A percentile compares a stretch with the other conserved stretches of the same genome.
Evolutionary conservation across 1,140 invertebrate species (phyloP).

Genomic region (Drosophila saltans): DNA sequence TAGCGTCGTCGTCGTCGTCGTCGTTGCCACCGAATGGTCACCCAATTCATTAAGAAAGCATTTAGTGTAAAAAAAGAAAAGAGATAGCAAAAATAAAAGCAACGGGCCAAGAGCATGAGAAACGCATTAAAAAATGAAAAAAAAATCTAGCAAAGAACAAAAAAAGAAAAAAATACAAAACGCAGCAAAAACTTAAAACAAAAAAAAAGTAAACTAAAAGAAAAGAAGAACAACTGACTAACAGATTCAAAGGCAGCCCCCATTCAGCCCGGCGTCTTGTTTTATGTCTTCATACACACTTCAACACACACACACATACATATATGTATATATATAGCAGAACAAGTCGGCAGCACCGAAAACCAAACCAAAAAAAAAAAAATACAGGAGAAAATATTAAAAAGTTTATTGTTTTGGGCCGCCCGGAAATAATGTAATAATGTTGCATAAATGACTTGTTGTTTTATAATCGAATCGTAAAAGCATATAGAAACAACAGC

Average conservation of each 20-base stretch:
- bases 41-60: slow-evolving; percentile 79
- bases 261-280: slow-evolving; percentile 52
- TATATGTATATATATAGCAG: slow-evolving; percentile 37
- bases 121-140: slow-evolving; percentile 69
- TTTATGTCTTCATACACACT: slow-evolving; percentile 62
- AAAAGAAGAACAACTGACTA: slow-evolving; percentile 11
- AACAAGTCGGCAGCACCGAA: slow-evolving; percentile 23
- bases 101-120: slow-evolving; percentile 75
- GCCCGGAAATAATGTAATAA: slow-evolving; percentile 79
- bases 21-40: slow-evolving; percentile 64
- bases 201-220: background rate
- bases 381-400: slow-evolving; percentile 18
- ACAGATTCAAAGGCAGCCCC: slow-evolving; percentile 18
- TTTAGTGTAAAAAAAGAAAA: slow-evolving; percentile 50
- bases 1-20: slow-evolving; percentile 64
- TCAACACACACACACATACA: slow-evolving; percentile 34
- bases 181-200: slow-evolving; percentile 15
- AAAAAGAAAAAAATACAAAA: slow-evolving; percentile 28
- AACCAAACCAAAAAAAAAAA: slow-evolving; percentile 18
- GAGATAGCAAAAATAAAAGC: slow-evolving; percentile 52
- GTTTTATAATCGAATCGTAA: slow-evolving; percentile 77
- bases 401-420: slow-evolving; percentile 69
- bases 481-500: slow-evolving; percentile 39
- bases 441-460: slow-evolving; percentile 74
- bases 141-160: slow-evolving; percentile 22